Evolutionary conservation across 2,113 vertebrate species (phyloP).

Genomic region (Puma concolor): DNA sequence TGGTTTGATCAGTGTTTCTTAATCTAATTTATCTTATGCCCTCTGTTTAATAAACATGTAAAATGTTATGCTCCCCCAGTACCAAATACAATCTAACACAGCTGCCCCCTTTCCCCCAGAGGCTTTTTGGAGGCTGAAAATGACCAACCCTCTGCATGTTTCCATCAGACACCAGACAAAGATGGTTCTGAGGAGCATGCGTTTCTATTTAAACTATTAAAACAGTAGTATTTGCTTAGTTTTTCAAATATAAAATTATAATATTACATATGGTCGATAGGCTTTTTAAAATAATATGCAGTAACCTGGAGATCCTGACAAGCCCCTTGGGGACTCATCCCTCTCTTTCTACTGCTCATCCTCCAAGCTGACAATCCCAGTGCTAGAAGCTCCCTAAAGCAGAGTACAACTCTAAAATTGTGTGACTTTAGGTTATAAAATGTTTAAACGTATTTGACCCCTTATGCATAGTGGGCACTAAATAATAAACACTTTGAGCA

Average conservation of each 20-base stretch:
- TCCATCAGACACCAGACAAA: neutral
- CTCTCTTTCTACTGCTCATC: neutral
- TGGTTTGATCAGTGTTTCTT: neutral
- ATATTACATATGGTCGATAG: neutral
- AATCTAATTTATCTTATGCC: neutral
- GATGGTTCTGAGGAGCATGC: neutral
- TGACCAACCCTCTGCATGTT: neutral
- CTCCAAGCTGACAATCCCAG: neutral
- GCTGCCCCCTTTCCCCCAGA: neutral
- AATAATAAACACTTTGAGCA: neutral
- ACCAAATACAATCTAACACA: neutral
- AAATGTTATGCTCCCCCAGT: neutral
- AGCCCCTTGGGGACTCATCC: no score
- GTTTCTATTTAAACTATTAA: neutral
- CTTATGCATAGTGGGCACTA: neutral
- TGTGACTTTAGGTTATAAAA: neutral
- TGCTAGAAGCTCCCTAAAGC: neutral
- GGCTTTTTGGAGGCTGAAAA: neutral
- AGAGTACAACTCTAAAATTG: neutral
- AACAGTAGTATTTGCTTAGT: neutral
- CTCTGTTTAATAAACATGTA: neutral
- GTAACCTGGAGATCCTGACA: neutral
- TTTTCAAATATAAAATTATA: slow-evolving; percentile 6
- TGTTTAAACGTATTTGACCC: neutral
- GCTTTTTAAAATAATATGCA: neutral